Evolutionary conservation across 2,113 vertebrate species (phyloP).

Genomic region (Nettapus auritus): DNA sequence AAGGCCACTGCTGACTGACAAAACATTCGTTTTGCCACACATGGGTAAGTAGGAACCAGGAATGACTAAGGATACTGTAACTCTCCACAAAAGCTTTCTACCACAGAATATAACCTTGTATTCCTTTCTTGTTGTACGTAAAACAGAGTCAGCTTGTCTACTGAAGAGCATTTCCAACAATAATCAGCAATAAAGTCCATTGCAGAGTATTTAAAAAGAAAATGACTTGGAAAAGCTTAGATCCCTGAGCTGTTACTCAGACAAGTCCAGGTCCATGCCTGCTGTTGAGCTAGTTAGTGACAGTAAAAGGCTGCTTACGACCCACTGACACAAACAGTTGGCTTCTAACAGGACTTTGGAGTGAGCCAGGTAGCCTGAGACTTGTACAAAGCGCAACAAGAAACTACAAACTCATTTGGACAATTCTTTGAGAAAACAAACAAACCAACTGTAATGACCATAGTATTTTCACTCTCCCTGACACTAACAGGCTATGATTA

Average conservation of each 20-base stretch:
- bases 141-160: background rate
- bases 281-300: background rate
- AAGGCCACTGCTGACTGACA: background rate
- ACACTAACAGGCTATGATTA: background rate
- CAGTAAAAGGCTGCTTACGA: background rate
- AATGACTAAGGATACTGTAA: background rate
- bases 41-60: background rate
- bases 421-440: background rate
- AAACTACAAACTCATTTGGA: background rate
- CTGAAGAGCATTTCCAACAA: background rate
- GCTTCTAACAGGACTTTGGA: background rate
- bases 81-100: background rate
- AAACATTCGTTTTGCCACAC: background rate
- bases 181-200: background rate
- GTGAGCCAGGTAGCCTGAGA: background rate
- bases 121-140: background rate
- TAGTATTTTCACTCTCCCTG: background rate
- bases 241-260: background rate
- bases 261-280: background rate
- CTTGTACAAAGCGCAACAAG: background rate
- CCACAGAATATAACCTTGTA: background rate
- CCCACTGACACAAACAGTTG: rapidly evolving
- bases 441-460: background rate
- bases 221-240: background rate
- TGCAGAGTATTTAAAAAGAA: background rate